Conservation (phyloP, 1,140 invertebrate genomes). For the Battus philenor region DNA sequence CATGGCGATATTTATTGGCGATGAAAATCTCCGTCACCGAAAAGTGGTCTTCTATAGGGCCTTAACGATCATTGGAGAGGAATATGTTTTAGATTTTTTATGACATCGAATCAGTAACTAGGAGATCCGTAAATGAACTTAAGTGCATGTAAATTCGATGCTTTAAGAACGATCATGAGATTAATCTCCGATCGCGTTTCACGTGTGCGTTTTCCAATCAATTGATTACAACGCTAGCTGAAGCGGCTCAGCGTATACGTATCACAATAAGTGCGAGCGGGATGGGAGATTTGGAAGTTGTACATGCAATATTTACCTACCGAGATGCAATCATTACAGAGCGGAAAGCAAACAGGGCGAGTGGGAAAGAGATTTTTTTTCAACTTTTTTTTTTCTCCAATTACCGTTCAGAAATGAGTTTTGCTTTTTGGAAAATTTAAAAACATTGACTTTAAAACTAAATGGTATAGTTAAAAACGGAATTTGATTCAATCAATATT, state of each 20-base stretch:
- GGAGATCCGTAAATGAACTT: no score
- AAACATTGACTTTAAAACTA: no score
- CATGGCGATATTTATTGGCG: no score
- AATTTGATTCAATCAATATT: no score
- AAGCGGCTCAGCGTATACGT: constrained; percentile 24
- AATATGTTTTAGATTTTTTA: no score
- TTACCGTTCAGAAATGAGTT: constrained; percentile 4
- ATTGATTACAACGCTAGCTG: constrained; percentile 27
- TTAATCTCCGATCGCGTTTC: not conserved
- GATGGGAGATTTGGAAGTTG: constrained; percentile 15
- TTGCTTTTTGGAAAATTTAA: no score
- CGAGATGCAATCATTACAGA: constrained; percentile 15
- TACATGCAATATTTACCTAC: constrained; percentile 20
- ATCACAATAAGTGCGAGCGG: constrained; percentile 16
- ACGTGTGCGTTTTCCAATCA: constrained; percentile 9
- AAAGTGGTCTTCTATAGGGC: no score
- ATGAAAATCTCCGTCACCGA: no score
- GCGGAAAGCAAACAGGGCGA: constrained; percentile 4
- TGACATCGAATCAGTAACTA: no score
- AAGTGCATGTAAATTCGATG: no score
- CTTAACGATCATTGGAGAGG: no score
- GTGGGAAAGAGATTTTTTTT: not conserved
- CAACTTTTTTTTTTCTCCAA: not conserved
- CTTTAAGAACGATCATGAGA: constrained; percentile 10
- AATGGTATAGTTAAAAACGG: no score